Conservation (phyloP, 2,113 vertebrate species). For the Okapia johnstoni region DNA sequence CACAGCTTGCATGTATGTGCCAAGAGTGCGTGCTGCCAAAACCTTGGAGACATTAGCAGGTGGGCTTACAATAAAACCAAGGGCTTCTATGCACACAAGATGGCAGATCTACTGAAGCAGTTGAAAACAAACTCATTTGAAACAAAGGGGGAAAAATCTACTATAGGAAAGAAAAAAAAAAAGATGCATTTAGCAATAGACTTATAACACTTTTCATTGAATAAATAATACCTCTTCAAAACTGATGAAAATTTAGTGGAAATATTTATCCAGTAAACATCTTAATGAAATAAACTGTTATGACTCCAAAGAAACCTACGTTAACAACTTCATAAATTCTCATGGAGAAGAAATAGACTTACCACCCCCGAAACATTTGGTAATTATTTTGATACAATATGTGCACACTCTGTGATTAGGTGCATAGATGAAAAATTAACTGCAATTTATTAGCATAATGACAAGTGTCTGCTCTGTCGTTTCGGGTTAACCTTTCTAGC, state of each 20-base stretch:
- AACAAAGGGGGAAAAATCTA: not conserved
- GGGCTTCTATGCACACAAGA: not conserved
- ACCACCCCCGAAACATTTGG: slow-evolving; percentile 67
- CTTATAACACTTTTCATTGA: slow-evolving; percentile 1
- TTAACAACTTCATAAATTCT: slow-evolving; percentile 57
- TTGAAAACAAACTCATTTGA: not conserved
- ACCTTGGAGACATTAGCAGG: not conserved
- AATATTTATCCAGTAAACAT: slow-evolving; percentile 73
- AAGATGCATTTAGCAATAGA: not conserved
- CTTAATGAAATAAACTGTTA: slow-evolving; percentile 58
- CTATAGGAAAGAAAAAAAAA: not conserved
- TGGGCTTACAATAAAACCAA: not conserved
- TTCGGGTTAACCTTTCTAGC: not conserved
- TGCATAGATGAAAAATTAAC: not conserved
- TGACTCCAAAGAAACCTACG: slow-evolving; percentile 34
- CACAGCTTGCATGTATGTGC: not conserved
- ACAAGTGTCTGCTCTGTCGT: not conserved
- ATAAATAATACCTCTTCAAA: slow-evolving; percentile 6
- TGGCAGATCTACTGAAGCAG: not conserved
- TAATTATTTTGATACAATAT: slow-evolving; percentile 64
- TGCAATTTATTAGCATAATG: not conserved
- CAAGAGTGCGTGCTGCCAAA: not conserved
- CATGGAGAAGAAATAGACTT: slow-evolving; percentile 58
- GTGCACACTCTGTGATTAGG: slow-evolving; percentile 21
- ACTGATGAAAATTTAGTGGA: slow-evolving; percentile 58